Evolutionary conservation across 1,140 invertebrate species (phyloP).

Genomic region (Calosoma granatense): DNA sequence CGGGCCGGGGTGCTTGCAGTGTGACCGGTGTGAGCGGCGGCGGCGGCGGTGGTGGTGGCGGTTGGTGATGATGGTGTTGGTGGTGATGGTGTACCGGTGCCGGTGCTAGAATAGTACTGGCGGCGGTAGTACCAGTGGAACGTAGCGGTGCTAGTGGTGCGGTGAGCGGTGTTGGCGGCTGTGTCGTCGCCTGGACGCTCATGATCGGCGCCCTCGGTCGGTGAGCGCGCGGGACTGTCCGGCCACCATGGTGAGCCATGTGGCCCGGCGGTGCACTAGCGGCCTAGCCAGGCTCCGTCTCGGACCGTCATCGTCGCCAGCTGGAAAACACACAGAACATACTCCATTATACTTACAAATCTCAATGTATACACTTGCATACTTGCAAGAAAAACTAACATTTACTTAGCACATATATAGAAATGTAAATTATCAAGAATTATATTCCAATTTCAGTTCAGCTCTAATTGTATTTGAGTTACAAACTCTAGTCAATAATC

Average conservation of each 20-base stretch:
- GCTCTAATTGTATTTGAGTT: background rate
- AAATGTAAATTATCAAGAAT: background rate
- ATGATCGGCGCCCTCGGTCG: constrained; percentile 41
- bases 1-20: constrained; percentile 62
- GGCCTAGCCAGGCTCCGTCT: constrained; percentile 44
- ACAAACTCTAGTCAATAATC: background rate
- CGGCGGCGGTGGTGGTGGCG: constrained; percentile 26
- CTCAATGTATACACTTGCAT: background rate
- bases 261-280: constrained; percentile 39
- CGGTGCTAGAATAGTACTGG: too few relatives aligned
- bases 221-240: constrained; percentile 51
- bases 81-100: constrained; percentile 21
- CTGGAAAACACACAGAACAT: constrained; percentile 31
- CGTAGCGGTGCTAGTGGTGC: constrained; percentile 36
- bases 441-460: background rate
- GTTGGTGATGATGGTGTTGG: constrained; percentile 31
- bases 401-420: background rate
- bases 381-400: constrained; percentile 7
- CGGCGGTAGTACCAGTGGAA: constrained; percentile 17
- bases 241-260: constrained; percentile 49
- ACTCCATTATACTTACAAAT: constrained; percentile 4
- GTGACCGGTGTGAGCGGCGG: constrained; percentile 39
- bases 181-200: constrained; percentile 21
- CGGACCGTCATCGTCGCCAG: constrained; percentile 49
- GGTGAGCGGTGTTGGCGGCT: constrained; percentile 24